phyloP scores from a whole-genome alignment of 2,113 vertebrate species.

The Crypturellus undulatus region DNA sequence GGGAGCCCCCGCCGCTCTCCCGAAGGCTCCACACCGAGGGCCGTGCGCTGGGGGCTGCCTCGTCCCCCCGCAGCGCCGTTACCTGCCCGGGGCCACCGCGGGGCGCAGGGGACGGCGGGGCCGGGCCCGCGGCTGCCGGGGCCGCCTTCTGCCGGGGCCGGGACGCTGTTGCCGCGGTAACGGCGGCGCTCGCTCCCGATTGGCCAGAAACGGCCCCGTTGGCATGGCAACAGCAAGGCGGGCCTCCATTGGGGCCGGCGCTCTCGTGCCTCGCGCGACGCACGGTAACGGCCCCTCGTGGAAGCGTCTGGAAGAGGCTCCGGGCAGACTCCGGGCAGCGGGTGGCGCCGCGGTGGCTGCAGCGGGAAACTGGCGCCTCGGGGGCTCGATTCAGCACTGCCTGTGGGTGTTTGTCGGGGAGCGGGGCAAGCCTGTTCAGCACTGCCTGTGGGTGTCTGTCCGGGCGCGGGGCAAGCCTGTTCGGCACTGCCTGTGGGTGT shows the following conservation, averaged over 20 bases:
- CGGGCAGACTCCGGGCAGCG: neutral
- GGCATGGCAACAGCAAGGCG: neutral
- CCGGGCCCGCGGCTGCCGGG: neutral
- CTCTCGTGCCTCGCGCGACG: too few species aligned
- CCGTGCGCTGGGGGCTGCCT: neutral
- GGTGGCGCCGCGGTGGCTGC: neutral
- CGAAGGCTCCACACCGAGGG: neutral
- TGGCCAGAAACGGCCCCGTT: neutral
- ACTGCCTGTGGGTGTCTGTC: neutral
- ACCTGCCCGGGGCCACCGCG: neutral
- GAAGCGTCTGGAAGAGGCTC: neutral
- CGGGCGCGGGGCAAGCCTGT: neutral
- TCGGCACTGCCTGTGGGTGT: neutral
- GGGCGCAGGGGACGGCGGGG: rapidly evolving
- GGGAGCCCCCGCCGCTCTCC: neutral
- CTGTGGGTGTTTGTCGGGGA: neutral
- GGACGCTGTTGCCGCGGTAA: slow-evolving; percentile 12
- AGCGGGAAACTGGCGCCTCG: neutral
- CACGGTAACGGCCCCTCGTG: too few species aligned
- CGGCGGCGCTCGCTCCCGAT: neutral
- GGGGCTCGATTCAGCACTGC: neutral
- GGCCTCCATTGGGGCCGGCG: neutral
- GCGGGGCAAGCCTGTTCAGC: neutral
- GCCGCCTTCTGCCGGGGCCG: neutral
- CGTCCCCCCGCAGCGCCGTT: neutral